Evolutionary conservation across 2,797 vertebrate genomes (phyloP), one percentile per base, ranked within the genome.

Genomic region (Acropternis orthonyx): DNA sequence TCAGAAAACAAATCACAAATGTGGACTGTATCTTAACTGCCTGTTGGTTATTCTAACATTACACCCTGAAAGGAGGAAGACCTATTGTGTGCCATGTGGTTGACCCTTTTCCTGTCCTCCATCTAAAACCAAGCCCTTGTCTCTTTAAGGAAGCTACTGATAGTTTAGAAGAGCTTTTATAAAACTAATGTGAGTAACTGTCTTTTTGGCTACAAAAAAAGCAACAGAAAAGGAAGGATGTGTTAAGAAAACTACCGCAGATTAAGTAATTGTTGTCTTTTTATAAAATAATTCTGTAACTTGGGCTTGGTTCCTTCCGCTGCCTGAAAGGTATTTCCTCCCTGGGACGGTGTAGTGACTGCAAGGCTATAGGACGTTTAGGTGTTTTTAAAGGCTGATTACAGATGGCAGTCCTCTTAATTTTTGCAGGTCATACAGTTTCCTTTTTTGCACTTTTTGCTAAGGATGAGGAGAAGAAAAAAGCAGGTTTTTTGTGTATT

Each of bases 321-420:
- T 94, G 83, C 66, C 80, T 97, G 95, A 97, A 95, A 96, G 88
- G 39, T 97, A 95, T 95, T 97, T 97, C 96, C 96, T 96, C 90
- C 55, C 69, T 73, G 36, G 54, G 89, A 93, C 0, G 0, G 55
- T 58, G 61, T 24, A 37, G 30, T 41, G 61, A 30, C 55, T 81
- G 62, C 3, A 30, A 54, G 83, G 62, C 80, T 94, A 20, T 88
- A 95, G 85, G 62, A 91, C 27, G 7, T 58, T 44, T 41, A 69
- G 69, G 82, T 95, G 43, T 84, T 94, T 94, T 84, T 75, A 93
- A 75, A 85, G 51, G 56, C 62, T 91, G 69, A 76, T 89, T 96
- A 55, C 89, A 89, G 46, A 85, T 89, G 77, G 77, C 63, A 87
- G 28, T 55, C 43, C 46, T 89, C 65, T 78, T 85, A 66, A 59